These are phyloP conservation scores for Oenanthe oenanthe DNA, from an alignment of 2,113 vertebrate species.

Conservation along the genomic window DNA sequence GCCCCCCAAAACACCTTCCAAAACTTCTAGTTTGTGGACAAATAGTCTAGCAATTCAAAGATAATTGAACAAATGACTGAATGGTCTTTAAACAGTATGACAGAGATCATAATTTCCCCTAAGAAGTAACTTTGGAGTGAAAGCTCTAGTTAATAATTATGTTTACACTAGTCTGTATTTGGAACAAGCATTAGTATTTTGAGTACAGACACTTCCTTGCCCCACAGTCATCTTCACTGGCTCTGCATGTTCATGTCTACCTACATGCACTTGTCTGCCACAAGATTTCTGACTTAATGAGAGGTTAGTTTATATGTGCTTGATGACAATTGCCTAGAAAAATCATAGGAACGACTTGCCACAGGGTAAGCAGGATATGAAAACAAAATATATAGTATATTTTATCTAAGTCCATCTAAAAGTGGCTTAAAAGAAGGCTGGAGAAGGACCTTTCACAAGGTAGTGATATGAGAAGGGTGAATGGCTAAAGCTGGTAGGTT, in stretches of 20 bases:
- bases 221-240: not conserved
- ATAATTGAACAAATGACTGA: not conserved
- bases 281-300: not conserved
- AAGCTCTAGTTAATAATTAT: not conserved
- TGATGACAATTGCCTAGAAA: not conserved
- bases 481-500: not conserved
- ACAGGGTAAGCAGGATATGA: not conserved
- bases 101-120: not conserved
- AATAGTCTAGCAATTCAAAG: not conserved
- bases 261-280: not conserved
- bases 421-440: not conserved
- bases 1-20: not conserved
- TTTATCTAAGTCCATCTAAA: not conserved
- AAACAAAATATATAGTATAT: not conserved
- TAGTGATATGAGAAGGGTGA: not conserved
- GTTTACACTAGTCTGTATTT: not conserved
- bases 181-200: not conserved
- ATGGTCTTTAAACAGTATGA: not conserved
- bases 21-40: not conserved
- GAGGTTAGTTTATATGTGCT: not conserved
- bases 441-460: not conserved
- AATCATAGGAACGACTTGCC: not conserved
- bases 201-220: not conserved
- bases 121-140: not conserved
- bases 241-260: not conserved